Evolutionary conservation across 1,140 invertebrate genomes (phyloP).

Genomic region (Drosophila ficusphila): DNA sequence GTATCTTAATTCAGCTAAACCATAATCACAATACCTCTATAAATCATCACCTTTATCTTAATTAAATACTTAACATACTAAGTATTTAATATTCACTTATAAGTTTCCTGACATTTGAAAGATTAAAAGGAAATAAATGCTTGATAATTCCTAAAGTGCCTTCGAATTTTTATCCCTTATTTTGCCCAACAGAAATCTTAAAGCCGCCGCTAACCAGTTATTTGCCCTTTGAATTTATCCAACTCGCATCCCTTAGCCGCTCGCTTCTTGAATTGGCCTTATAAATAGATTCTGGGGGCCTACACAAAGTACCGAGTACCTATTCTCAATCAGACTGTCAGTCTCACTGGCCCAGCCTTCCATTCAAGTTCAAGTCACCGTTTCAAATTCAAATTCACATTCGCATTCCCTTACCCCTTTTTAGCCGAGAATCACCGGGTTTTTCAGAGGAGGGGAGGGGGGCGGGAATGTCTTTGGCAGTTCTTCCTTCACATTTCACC

Average conservation of each 20-base stretch:
- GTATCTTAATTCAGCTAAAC: no score
- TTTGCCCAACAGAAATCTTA: neutral
- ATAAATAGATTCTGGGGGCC: conserved; percentile 14
- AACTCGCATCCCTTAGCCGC: neutral
- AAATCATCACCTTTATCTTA: no score
- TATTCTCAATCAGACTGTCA: conserved; percentile 12
- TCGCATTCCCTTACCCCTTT: conserved; percentile 3
- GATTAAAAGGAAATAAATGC: no score
- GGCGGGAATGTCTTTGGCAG: conserved; percentile 31
- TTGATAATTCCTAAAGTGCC: no score
- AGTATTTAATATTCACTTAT: no score
- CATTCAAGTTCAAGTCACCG: conserved; percentile 31
- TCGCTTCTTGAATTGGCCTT: neutral
- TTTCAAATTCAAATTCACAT: conserved; percentile 33
- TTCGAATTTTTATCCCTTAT: no score
- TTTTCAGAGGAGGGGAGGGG: neutral
- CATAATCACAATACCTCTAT: no score
- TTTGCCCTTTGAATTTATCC: neutral
- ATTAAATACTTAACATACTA: no score
- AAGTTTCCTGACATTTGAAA: no score
- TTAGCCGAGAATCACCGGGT: neutral
- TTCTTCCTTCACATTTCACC: conserved; percentile 15
- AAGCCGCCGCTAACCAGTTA: neutral
- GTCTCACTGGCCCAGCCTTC: conserved; percentile 3
- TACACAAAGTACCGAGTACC: conserved; percentile 3